Conservation (phyloP, 2,113 vertebrate genomes). For the Willisornis vidua region DNA sequence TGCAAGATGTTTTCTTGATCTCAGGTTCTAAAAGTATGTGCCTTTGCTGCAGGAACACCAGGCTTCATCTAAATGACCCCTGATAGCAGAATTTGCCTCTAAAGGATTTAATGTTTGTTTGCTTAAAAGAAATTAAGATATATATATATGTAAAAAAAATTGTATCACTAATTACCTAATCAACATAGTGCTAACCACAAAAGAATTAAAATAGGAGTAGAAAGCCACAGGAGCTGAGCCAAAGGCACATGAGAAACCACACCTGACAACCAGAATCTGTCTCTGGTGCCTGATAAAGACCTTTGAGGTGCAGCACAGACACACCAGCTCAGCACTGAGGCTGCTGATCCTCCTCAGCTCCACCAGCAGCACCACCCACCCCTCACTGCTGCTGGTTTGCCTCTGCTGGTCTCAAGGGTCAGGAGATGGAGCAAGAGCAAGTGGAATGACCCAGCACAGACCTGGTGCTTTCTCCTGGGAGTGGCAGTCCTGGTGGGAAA, state of each 20-base stretch:
- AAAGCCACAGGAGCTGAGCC: background rate
- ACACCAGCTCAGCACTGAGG: background rate
- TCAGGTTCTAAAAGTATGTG: background rate
- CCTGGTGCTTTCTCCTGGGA: background rate
- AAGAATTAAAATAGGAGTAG: background rate
- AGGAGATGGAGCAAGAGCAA: background rate
- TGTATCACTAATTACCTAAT: background rate
- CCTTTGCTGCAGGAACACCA: background rate
- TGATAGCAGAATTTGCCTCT: background rate
- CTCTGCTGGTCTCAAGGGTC: background rate
- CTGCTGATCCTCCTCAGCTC: background rate
- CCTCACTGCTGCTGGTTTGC: rapidly evolving
- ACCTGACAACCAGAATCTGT: background rate
- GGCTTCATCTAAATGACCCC: background rate
- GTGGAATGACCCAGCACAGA: background rate
- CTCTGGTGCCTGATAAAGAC: background rate
- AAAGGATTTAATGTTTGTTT: background rate
- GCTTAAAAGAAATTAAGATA: background rate
- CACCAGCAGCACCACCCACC: background rate
- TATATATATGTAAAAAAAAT: background rate
- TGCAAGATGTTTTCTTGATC: background rate
- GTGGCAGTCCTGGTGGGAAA: background rate
- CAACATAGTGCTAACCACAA: background rate
- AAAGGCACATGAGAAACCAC: background rate
- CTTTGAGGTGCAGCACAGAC: background rate